Evolutionary conservation across 2,797 vertebrate species (phyloP).

Genomic region (Trachops cirrhosus): DNA sequence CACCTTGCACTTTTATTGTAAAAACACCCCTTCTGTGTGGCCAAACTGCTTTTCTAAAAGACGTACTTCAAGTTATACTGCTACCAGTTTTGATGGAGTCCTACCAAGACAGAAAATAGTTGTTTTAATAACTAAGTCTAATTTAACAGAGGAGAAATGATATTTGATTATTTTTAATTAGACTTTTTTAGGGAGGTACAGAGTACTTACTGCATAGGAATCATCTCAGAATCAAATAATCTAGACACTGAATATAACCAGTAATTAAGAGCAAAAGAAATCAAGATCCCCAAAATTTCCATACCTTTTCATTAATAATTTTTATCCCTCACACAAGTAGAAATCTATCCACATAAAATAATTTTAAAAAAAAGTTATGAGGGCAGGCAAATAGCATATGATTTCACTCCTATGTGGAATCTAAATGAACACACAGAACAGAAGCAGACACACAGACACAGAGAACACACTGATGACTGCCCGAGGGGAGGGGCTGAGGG

Average conservation of each 20-base stretch:
- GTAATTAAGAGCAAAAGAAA: slow-evolving; percentile 30
- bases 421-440: too few relatives aligned
- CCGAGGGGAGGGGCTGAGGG: too few relatives aligned
- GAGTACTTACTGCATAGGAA: not conserved
- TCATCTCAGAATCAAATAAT: slow-evolving; percentile 19
- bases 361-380: not conserved
- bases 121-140: not conserved
- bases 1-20: not conserved
- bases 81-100: not conserved
- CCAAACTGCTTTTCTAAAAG: slow-evolving; percentile 28
- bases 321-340: not conserved
- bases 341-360: slow-evolving; percentile 24
- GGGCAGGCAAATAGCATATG: too few relatives aligned
- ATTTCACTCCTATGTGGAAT: too few relatives aligned
- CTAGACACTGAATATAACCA: not conserved
- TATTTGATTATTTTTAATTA: not conserved
- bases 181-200: not conserved
- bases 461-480: too few relatives aligned
- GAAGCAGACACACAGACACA: too few relatives aligned
- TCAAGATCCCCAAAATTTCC: not conserved
- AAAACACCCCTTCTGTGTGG: not conserved
- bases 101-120: not conserved
- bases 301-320: not conserved
- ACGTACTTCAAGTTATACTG: not conserved
- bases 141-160: not conserved